Conservation (phyloP, 2,888 invertebrate genomes). For the Diploptera punctata region DNA sequence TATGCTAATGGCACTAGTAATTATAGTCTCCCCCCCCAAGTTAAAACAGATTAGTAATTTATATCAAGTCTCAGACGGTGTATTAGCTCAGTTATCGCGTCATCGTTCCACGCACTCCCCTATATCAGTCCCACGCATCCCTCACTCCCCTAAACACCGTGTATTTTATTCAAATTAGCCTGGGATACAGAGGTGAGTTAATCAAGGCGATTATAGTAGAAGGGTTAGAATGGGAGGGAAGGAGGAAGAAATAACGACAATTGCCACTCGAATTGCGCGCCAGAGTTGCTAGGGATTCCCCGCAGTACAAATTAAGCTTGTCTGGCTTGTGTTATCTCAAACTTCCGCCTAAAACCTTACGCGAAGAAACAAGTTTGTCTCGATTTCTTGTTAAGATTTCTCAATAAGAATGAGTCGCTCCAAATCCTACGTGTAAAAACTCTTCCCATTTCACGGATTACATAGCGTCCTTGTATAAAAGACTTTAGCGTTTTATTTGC, state of each 20-base stretch:
- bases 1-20: constrained; percentile 40
- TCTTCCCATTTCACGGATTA: too few species aligned
- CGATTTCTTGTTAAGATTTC: constrained; percentile 13
- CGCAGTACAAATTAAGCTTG: constrained; percentile 15
- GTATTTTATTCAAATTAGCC: constrained; percentile 41
- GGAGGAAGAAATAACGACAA: constrained; percentile 30
- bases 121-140: neutral
- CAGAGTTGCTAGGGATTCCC: neutral
- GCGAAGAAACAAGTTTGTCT: too few species aligned
- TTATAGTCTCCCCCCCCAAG: constrained; percentile 10
- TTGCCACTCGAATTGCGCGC: constrained; percentile 25
- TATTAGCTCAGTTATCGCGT: constrained; percentile 18
- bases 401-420: neutral
- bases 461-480: too few species aligned
- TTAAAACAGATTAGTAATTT: constrained; percentile 8
- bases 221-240: neutral
- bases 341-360: too few species aligned
- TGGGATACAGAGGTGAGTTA: constrained; percentile 40
- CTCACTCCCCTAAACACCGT: neutral
- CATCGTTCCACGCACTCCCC: neutral
- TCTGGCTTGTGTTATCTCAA: constrained; percentile 6
- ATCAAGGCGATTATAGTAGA: constrained; percentile 37
- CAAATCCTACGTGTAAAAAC: neutral
- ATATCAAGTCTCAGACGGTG: constrained; percentile 9
- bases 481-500: too few species aligned